Evolutionary conservation across 2,113 vertebrate genomes (phyloP).

Genomic region (Callionymus lyra): DNA sequence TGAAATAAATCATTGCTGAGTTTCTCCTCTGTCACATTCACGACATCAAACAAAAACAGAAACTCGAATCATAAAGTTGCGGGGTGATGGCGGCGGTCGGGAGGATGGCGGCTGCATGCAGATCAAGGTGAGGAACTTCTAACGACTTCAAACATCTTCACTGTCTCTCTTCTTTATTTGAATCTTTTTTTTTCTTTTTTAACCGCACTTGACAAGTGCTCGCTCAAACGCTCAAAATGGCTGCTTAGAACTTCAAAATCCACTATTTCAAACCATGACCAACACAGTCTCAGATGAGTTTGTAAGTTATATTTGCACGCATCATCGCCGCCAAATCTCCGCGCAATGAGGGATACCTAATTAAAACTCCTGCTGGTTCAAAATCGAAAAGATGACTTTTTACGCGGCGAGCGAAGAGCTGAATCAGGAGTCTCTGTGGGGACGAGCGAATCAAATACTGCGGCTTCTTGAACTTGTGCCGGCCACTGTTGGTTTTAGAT

Average conservation of each 20-base stretch:
- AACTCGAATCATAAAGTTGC: slow-evolving; percentile 57
- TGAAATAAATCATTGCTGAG: slow-evolving; percentile 44
- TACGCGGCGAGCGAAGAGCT: too few relatives aligned
- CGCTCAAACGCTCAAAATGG: slow-evolving; percentile 11
- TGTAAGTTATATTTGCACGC: neutral
- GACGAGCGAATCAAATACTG: slow-evolving; percentile 36
- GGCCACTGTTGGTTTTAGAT: slow-evolving; percentile 38
- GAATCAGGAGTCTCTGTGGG: slow-evolving; percentile 18
- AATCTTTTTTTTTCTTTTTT: slow-evolving; percentile 41
- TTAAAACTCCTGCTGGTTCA: slow-evolving; percentile 55
- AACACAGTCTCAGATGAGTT: too few relatives aligned
- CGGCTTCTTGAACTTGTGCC: slow-evolving; percentile 12
- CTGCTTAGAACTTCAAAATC: slow-evolving; percentile 9
- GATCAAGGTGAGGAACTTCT: slow-evolving; percentile 63
- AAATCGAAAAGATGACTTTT: slow-evolving; percentile 34
- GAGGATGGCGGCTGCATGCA: slow-evolving; percentile 48
- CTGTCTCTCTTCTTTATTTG: slow-evolving; percentile 43
- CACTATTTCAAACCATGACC: neutral
- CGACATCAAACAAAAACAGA: slow-evolving; percentile 60
- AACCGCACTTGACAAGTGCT: slow-evolving; percentile 38
- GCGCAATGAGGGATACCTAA: slow-evolving; percentile 49
- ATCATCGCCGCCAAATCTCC: slow-evolving; percentile 3
- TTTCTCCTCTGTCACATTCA: slow-evolving; percentile 48
- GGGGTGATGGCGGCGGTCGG: slow-evolving; percentile 44
- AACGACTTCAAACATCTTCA: slow-evolving; percentile 56